Conservation (phyloP, 2,888 invertebrate genomes). For the Barypeithes pellucidus region DNA sequence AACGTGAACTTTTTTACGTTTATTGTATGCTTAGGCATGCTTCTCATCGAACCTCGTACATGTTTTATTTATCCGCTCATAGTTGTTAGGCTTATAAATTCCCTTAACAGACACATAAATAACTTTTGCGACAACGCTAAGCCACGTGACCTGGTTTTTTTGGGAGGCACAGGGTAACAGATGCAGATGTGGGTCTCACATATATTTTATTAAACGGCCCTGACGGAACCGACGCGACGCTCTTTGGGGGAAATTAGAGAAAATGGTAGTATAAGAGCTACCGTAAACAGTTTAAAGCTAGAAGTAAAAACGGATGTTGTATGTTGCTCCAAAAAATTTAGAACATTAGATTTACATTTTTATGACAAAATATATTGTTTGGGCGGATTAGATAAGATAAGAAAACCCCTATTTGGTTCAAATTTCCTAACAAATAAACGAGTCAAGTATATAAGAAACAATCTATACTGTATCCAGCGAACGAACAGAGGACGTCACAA, state of each 20-base stretch:
- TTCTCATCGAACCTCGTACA: conserved; percentile 10
- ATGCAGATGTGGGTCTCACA: conserved; percentile 47
- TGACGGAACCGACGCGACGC: conserved; percentile 28
- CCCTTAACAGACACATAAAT: conserved; percentile 48
- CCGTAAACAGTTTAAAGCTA: conserved; percentile 34
- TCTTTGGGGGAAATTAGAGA: conserved; percentile 39
- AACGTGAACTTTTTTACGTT: no score
- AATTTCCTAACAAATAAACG: no score
- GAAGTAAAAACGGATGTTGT: conserved; percentile 9
- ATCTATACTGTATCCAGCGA: no score
- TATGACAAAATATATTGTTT: neutral
- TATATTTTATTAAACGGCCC: conserved; percentile 46
- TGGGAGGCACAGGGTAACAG: conserved; percentile 37
- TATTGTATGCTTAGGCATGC: neutral
- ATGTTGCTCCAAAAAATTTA: neutral
- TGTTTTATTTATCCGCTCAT: conserved; percentile 47
- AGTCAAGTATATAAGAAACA: no score
- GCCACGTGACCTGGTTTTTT: conserved; percentile 49
- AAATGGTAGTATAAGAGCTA: conserved; percentile 29
- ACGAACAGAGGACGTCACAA: no score
- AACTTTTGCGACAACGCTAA: conserved; percentile 47
- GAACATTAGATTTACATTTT: neutral
- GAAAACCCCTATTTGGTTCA: no score
- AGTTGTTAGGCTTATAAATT: conserved; percentile 53
- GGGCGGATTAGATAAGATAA: no score